phyloP scores from a whole-genome alignment of 2,113 vertebrate species.

The Cyphomyrus plagiostoma region DNA sequence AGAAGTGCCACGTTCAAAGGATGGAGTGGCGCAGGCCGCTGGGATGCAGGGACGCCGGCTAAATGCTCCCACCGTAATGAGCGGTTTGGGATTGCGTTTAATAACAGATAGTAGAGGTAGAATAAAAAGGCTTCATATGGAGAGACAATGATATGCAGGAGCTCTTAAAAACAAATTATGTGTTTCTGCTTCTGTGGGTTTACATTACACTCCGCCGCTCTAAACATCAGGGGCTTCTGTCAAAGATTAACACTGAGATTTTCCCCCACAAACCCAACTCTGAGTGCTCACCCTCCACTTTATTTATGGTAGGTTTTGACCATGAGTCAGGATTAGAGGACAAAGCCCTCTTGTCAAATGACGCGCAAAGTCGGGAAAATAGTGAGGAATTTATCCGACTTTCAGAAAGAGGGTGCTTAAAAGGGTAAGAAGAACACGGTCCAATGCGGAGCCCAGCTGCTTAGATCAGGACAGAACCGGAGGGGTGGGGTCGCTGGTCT shows the following conservation, averaged over 20 bases:
- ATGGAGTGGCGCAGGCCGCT: background rate
- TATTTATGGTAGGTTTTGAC: background rate
- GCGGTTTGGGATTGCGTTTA: conserved; percentile 55
- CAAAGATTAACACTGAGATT: conserved; percentile 39
- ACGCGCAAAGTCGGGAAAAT: background rate
- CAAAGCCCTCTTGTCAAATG: no score
- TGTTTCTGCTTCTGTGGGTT: conserved; percentile 46
- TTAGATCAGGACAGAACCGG: background rate
- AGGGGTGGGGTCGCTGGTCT: background rate
- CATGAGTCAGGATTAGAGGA: background rate
- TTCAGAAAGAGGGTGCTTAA: background rate
- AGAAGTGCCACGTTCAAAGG: conserved; percentile 48
- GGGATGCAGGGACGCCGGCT: conserved; percentile 22
- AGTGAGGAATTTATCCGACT: background rate
- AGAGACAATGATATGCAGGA: conserved; percentile 62
- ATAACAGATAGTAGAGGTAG: conserved; percentile 62
- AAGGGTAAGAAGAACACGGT: background rate
- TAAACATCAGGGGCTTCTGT: conserved; percentile 58
- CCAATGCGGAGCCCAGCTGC: background rate
- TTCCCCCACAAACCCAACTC: background rate
- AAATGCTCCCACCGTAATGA: conserved; percentile 58
- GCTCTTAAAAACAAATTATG: conserved; percentile 59
- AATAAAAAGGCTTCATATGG: conserved; percentile 50
- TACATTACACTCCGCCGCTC: conserved; percentile 55
- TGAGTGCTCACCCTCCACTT: background rate